These are phyloP conservation scores for Rallus crepitans DNA, from an alignment of 2,797 vertebrate genomes.

Conservation along the genomic window DNA sequence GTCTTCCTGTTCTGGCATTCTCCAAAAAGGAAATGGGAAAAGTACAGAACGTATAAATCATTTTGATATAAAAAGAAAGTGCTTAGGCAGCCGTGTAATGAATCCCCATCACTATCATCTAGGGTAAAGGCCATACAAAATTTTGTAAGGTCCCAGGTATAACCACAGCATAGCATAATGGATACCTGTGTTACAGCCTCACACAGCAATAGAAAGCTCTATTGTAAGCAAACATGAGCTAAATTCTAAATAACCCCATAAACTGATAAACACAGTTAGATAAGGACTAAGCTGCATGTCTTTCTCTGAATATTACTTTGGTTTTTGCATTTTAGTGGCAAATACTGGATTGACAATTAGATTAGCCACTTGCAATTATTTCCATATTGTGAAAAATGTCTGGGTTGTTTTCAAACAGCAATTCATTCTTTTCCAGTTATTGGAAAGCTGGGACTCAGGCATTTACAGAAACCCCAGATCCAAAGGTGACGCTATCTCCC, in stretches of 20 bases:
- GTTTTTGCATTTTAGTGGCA: background rate
- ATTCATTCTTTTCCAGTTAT: background rate
- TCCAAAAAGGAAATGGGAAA: conserved; percentile 45
- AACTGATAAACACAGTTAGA: background rate
- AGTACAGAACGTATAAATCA: conserved; percentile 37
- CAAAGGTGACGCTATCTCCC: background rate
- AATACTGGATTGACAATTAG: background rate
- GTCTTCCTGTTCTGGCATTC: conserved; percentile 27
- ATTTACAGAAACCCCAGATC: background rate
- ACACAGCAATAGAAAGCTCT: background rate
- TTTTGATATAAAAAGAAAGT: conserved; percentile 56
- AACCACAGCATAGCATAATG: background rate
- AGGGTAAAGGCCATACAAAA: conserved; percentile 39
- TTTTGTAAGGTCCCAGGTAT: background rate
- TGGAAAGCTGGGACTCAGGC: background rate
- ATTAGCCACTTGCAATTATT: background rate
- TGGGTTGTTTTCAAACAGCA: background rate
- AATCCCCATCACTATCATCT: conserved; percentile 16
- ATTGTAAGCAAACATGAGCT: background rate
- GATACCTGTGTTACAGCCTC: background rate
- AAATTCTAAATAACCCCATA: background rate
- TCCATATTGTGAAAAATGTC: background rate
- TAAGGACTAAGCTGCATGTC: background rate
- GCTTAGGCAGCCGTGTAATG: conserved; percentile 45
- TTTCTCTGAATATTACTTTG: background rate